Base-by-base conservation (phyloP, 2,113 vertebrate species). In the Syrmaticus mikado region DNA sequence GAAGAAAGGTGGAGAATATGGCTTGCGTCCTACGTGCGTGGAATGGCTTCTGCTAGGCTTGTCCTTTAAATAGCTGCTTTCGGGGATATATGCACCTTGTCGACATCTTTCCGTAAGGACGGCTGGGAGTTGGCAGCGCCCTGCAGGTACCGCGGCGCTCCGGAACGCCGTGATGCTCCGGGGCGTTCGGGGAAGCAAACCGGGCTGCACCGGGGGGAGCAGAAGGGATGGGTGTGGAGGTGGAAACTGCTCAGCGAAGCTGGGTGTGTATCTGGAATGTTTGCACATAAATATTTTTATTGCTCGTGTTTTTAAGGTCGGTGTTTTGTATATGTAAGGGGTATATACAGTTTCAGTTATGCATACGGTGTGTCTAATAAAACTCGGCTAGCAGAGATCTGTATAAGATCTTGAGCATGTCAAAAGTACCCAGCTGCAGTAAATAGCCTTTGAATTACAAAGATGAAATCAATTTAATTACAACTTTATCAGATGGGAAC, bases 141-240 rank as follows among this genome's bases (percentile, higher is more conserved):
- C 70, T 5, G 30, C 16, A 85, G 93, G 85, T 77, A 77, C 60
- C 18, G 5, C 11, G 25, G 76, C 1, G 38, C 52, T 88, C 7
- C 0, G 19, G 21, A 5, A 71, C 85, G 16, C 68, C 66, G 2
- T 6, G 28, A 2, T 60, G 0, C 48, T 66, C n/a, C 72, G 8
- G 72, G 48, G 46, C 22, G 46, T 13, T 27, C 25, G 50, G 50
- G 25, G 22, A 13, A 15, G 53, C 27, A 15, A 30, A 10, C 53
- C 53, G 28, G 15, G 53, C 53, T 55, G 53, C 15, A 32, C 28
- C 17, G 17, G 53, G 55, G 30, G 8, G 30, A 32, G 55, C 28
- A 32, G 16, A 11, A 57, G 55, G 30, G 32, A 58, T 12, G 55
- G 30, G 18, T 10, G 32, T 11, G 64, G 50, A 60, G 68, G 79